Evolutionary conservation across 64 coral and sea anemone genomes (phyloP), one percentile per base, ranked within the genome.

Genomic region (Orbicella faveolata): DNA sequence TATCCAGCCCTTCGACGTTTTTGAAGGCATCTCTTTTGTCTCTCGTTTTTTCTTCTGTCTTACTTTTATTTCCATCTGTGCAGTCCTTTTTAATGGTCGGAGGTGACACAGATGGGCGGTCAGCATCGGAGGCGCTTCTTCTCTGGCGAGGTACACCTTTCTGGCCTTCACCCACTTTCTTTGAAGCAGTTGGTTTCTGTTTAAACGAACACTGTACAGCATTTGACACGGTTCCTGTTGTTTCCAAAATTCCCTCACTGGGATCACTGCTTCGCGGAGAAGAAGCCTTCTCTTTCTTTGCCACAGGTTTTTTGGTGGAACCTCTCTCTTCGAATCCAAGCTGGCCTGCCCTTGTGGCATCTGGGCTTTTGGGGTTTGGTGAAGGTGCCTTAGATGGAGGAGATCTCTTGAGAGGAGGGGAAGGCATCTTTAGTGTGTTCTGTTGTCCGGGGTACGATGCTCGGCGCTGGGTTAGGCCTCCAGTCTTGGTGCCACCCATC

Each of bases 401-500:
- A 52, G 75, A 77, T 20, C 61, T 37, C 39, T 73, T 85, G 10
- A 52, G 63, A 30, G 82, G 82, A 6, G 82, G 39, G 7, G 82
- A 85, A 85, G 82, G 82, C 82, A 85, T 85, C 41, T 85, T 72
- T 13, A 70, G 33, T 13, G 82, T 30, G 21, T 26, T 59, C 65
- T 87, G 90, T 33, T 87, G 82, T 63, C 75, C 75, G 33, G 90
- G 90, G 53, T 83, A 87, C 39, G 83, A 87, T 39, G 90, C 39
- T 72, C 83, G 78, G 35, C 84, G 79, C 15, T 63, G 76, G 6
- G 44, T 52, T 23, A 67, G 21, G 1, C 34, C 82, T 69, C 83
- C 90, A 73, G 90, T 17, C 41, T 61, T 61, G 25, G 36, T 23
- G 15, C 68, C 64, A 66, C 23, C 48, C 21, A 61, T 63, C 36